phyloP scores from a whole-genome alignment of 2,888 invertebrate species.

The Xanthorhoe spadicearia region DNA sequence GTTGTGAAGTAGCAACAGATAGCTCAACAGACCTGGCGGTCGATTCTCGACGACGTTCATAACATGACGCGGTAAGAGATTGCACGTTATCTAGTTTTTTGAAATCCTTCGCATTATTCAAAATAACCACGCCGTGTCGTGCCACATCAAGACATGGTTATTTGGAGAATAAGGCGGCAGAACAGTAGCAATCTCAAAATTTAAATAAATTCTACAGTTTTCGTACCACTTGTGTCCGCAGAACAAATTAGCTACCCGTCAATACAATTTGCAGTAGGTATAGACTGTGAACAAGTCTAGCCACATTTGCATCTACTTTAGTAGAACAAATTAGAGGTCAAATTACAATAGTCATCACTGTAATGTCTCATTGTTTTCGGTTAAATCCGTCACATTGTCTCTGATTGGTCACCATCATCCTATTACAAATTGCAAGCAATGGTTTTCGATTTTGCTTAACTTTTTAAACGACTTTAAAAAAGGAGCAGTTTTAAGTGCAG shows the following conservation, averaged over 20 bases:
- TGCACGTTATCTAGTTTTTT: too few species aligned
- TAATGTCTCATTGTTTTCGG: background rate
- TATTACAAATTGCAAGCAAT: background rate
- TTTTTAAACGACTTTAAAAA: too few species aligned
- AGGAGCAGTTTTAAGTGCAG: too few species aligned
- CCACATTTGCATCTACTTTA: background rate
- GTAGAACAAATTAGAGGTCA: constrained; percentile 4
- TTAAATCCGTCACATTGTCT: background rate
- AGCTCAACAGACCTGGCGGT: too few species aligned
- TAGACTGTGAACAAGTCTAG: background rate
- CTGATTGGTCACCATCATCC: background rate
- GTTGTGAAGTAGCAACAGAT: too few species aligned
- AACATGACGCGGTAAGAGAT: too few species aligned
- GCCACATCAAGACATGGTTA: too few species aligned
- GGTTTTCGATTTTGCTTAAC: background rate
- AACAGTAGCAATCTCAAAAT: background rate
- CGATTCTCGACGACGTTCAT: too few species aligned
- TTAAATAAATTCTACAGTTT: too few species aligned
- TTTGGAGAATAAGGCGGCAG: too few species aligned
- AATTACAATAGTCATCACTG: constrained; percentile 2
- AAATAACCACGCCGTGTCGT: too few species aligned
- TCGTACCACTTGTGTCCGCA: background rate
- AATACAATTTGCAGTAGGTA: background rate
- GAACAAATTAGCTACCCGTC: background rate
- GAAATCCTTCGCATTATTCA: too few species aligned